Evolutionary conservation across 1,140 invertebrate species (phyloP).

Genomic region (Rhopalosiphum maidis): DNA sequence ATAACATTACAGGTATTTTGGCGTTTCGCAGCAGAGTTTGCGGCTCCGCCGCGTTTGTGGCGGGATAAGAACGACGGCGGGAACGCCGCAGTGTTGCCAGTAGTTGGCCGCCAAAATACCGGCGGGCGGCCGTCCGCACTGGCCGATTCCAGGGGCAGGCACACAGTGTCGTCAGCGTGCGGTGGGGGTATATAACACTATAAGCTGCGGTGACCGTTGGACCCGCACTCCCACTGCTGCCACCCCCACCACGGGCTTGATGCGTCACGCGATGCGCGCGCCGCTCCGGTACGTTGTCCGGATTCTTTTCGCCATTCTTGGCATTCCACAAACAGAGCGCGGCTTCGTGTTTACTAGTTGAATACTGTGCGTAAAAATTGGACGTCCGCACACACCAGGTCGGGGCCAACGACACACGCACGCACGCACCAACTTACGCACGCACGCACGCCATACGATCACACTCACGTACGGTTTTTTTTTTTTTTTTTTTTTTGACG

Average conservation of each 20-base stretch:
- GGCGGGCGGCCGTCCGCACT: not conserved
- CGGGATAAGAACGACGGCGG: not conserved
- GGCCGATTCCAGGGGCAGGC: not conserved
- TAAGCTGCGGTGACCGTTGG: conserved; percentile 46
- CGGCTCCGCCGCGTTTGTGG: not conserved
- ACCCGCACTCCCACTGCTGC: not conserved
- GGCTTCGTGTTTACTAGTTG: conserved; percentile 78
- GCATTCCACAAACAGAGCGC: conserved; percentile 88
- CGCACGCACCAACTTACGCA: not conserved
- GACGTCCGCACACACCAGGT: conserved; percentile 23
- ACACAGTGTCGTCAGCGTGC: not conserved
- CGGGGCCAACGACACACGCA: conserved; percentile 45
- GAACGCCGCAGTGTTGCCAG: not conserved
- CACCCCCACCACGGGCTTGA: not conserved
- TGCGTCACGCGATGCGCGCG: conserved; percentile 67
- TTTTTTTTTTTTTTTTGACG: conserved; percentile 20
- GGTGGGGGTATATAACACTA: conserved; percentile 26
- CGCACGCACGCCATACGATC: not conserved
- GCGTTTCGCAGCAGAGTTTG: not conserved
- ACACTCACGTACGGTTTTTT: conserved; percentile 1
- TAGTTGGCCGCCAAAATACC: conserved; percentile 3
- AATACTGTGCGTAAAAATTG: conserved; percentile 67
- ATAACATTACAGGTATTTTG: not conserved
- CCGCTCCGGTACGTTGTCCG: conserved; percentile 84
- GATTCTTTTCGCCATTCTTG: conserved; percentile 94